Base-by-base conservation (phyloP, 2,797 vertebrate genomes). In the Eulemur coronatus region DNA sequence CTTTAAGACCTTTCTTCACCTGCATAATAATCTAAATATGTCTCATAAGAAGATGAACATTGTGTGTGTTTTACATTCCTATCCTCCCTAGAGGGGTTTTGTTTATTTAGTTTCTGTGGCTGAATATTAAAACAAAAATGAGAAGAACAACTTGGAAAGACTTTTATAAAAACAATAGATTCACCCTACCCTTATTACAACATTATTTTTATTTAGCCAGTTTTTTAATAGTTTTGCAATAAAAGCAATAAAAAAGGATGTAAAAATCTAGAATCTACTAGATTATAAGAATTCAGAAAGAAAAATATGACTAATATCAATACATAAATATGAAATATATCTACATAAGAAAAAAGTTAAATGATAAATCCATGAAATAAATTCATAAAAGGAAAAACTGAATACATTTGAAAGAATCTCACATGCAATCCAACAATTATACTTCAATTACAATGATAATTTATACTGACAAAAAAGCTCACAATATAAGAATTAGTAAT, bases 111-210 rank as follows among this genome's bases (percentile, higher is more conserved):
- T 98, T 98, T 97, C 80, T 98, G 96, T 89, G 96, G 89, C 85
- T 98, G 95, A 98, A 98, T 75, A 96, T 96, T 98, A 94, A 92
- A 98, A 92, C 86, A 97, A 98, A 98, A 98, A 84, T 89, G 90
- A 98, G 98, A 84, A 98, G 80, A 86, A 97, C 92, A 97, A 97
- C 84, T 98, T 98, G 98, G 97, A 98, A 97, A 80, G 76, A 97
- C 84, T 97, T 98, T 97, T 94, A 96, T 84, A 67, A 80, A 98
- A 98, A 95, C 89, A 98, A 95, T 75, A 97, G 91, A 94, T 61
- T 94, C 57, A 97, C 95, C 96, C 94, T 96, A 97, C 97, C 97
- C 97, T 98, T 97, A 98, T 98, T 98, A 98, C 92, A 97, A 98
- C 97, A 98, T 97, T 95, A 94, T 96, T 97, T 92, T 97, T 97